A percentile compares a stretch with the other conserved stretches of the same genome.
Conservation (phyloP, 2,888 invertebrate genomes). For the Tenthredo mesomela region DNA sequence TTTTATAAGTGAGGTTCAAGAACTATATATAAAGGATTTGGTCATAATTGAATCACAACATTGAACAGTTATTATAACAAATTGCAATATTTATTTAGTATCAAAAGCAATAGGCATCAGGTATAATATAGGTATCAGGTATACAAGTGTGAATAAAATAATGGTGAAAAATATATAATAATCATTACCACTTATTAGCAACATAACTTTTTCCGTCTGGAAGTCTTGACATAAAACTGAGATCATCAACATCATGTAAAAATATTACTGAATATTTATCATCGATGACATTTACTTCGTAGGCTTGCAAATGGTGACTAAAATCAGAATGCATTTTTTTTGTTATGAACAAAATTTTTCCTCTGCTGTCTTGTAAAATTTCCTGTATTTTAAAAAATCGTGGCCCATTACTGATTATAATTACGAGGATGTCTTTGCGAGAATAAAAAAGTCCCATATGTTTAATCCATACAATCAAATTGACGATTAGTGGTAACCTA, state of each 20-base stretch:
- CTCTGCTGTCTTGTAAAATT: neutral
- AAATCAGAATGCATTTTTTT: neutral
- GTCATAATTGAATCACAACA: no score
- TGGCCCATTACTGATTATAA: neutral
- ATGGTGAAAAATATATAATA: no score
- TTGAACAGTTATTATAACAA: no score
- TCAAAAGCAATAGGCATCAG: no score
- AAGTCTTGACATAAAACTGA: neutral
- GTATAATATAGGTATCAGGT: no score
- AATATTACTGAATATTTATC: neutral
- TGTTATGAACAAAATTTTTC: neutral
- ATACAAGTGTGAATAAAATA: no score
- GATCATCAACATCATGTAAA: neutral
- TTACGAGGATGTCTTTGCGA: neutral
- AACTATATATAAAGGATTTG: no score
- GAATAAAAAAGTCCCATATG: neutral
- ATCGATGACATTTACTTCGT: neutral
- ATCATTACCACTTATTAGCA: neutral
- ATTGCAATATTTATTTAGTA: no score
- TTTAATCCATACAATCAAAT: neutral
- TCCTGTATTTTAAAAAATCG: neutral
- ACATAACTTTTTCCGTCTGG: neutral
- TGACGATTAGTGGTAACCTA: neutral
- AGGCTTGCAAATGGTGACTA: neutral
- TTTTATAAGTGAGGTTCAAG: no score